phyloP scores from a whole-genome alignment of 1,140 invertebrate species.

The Aethina tumida region DNA sequence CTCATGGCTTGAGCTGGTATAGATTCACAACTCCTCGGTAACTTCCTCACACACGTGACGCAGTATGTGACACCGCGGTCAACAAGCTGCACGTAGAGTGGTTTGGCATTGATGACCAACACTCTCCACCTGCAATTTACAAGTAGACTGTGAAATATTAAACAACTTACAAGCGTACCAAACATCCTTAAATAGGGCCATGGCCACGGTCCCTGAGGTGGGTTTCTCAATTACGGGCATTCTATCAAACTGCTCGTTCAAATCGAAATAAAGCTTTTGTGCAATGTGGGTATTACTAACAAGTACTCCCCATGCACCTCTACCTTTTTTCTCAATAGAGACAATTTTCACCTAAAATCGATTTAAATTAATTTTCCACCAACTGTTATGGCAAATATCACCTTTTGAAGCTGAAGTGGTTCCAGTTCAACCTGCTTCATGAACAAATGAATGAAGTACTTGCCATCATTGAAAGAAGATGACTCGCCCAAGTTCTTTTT shows the following conservation, averaged over 20 bases:
- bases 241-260: slow-evolving; percentile 1
- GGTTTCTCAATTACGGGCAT: not conserved
- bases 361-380: too few relatives aligned
- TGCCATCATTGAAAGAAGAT: too few relatives aligned
- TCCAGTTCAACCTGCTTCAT: too few relatives aligned
- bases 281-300: slow-evolving; percentile 1
- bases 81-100: slow-evolving; percentile 8
- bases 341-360: slow-evolving; percentile 6
- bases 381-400: too few relatives aligned
- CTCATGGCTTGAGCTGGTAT: slow-evolving; percentile 8
- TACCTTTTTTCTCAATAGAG: slow-evolving; percentile 8
- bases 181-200: slow-evolving; percentile 9
- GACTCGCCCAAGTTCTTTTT: too few relatives aligned
- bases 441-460: too few relatives aligned
- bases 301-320: slow-evolving; percentile 11
- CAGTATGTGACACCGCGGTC: slow-evolving; percentile 12
- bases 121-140: slow-evolving; percentile 6
- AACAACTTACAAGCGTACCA: slow-evolving; percentile 9
- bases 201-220: not conserved
- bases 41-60: slow-evolving; percentile 4
- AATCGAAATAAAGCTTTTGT: slow-evolving; percentile 1
- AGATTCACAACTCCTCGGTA: slow-evolving; percentile 5
- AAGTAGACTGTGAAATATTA: not conserved
- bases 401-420: too few relatives aligned
- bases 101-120: slow-evolving; percentile 3